Evolutionary conservation across 2,113 vertebrate species (phyloP), one percentile per base, ranked within the genome.

Genomic region (Enhydra lutris): DNA sequence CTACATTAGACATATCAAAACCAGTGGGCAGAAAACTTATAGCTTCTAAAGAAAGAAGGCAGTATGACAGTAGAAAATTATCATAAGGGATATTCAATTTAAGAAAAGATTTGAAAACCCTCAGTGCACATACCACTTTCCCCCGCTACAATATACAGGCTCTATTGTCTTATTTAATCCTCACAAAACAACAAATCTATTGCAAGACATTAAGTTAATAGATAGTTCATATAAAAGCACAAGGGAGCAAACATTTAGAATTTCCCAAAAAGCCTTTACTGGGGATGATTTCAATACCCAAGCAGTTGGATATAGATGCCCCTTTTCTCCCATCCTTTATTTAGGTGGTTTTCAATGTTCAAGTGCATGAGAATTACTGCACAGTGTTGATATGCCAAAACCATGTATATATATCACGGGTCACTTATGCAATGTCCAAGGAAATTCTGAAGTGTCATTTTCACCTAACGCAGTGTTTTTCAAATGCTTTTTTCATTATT

Each of bases 71-170:
- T 12, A 13, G 39, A 55, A 29, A 20, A 3, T 88, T 88, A 52
- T 29, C 21, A 52, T 42, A 86, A 52, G 31, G 36, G 21, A 76
- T 63, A 78, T 24, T 52, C 10, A n/a, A 86, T 18, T 94, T 71
- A 92, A 87, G 76, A 80, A 81, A 45, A 85, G 20, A 78, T 67
- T 24, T 45, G 17, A 55, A 94, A 95, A 78, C 7, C 6, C 81
- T 45, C 36, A 4, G 9, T 23, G 18, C 11, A 42, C 4, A 57
- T 0, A 36, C 4, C 9, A n/a, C 6, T 50, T 20, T 73, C 78
- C 15, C 42, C 52, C 23, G 71, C 5, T 11, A 57, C 13, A 42
- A 71, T 17, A 57, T 36, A 17, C 4, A 24, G 42, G 0, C 20
- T 55, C 4, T 12, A 47, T 1, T 39, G 14, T 55, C 36, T 47